Conservation (phyloP, 2,888 invertebrate species). For the Hesperia comma region DNA sequence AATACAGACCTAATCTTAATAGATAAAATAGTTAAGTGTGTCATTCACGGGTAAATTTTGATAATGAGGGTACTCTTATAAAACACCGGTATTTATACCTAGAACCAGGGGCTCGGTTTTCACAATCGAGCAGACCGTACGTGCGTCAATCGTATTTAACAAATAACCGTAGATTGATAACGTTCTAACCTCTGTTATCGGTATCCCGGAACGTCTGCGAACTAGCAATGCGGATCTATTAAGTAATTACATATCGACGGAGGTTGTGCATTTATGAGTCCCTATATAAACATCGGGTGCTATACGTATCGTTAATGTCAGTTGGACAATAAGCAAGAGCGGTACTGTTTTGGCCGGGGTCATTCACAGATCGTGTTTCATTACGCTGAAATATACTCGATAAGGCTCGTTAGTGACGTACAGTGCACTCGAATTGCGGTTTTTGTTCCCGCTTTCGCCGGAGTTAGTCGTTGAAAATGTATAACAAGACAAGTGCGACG, state of each 20-base stretch:
- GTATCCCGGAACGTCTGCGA: conserved; percentile 81
- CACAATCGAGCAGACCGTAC: conserved; percentile 68
- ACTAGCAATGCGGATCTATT: conserved; percentile 65
- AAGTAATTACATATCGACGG: conserved; percentile 54
- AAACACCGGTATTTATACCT: neutral
- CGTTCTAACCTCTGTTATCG: conserved; percentile 78
- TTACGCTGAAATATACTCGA: conserved; percentile 45
- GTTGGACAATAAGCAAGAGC: conserved; percentile 33
- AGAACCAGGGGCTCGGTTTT: conserved; percentile 19
- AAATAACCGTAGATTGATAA: conserved; percentile 72
- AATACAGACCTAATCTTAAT: no score
- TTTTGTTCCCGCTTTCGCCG: conserved; percentile 30
- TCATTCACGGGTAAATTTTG: neutral
- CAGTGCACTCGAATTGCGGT: conserved; percentile 44
- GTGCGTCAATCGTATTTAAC: conserved; percentile 81
- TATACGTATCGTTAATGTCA: conserved; percentile 57
- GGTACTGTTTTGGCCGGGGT: conserved; percentile 43
- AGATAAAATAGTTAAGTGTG: neutral
- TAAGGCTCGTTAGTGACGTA: conserved; percentile 45
- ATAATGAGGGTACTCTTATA: conserved; percentile 24
- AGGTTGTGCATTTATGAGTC: conserved; percentile 59
- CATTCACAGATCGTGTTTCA: conserved; percentile 52
- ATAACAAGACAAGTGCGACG: conserved; percentile 77
- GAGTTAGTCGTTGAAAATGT: conserved; percentile 56
- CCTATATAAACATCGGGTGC: conserved; percentile 67